These are phyloP conservation scores for Forbesichthys papilliferus DNA, from an alignment of 2,113 vertebrate species.

Conservation along the genomic window DNA sequence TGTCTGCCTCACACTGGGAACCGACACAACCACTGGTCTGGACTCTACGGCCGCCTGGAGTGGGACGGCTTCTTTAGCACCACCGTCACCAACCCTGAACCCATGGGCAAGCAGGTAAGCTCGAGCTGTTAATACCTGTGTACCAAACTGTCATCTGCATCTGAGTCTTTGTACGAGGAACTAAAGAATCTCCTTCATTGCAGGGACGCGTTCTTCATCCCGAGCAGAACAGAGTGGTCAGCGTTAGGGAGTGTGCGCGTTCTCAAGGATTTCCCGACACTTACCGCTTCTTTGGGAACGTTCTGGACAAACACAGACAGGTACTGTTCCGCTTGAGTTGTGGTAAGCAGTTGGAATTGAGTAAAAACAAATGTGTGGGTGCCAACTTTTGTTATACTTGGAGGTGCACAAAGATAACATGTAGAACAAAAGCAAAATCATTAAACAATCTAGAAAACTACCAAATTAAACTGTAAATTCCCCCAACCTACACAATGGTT, in stretches of 20 bases:
- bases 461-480: no score
- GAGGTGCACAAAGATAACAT: no score
- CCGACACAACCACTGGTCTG: slow-evolving; percentile 97
- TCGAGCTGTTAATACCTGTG: no score
- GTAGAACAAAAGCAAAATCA: no score
- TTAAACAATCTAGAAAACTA: no score
- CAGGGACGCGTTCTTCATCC: slow-evolving; percentile 93
- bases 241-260: slow-evolving; percentile 90
- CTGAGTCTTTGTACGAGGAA: background rate
- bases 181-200: background rate
- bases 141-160: background rate
- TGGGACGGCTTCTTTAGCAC: slow-evolving; percentile 99
- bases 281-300: slow-evolving; percentile 91
- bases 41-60: slow-evolving; percentile 91
- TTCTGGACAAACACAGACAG: slow-evolving; percentile 96
- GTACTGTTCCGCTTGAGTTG: slow-evolving; percentile 53
- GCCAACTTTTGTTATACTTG: no score
- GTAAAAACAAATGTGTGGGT: background rate
- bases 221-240: slow-evolving; percentile 95
- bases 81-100: slow-evolving; percentile 95
- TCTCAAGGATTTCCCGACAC: slow-evolving; percentile 97
- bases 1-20: slow-evolving; percentile 96
- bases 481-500: no score
- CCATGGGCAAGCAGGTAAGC: slow-evolving; percentile 97
- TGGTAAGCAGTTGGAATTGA: background rate